Percentiles rank a stretch among this genome's conserved stretches.
Conservation (phyloP, 2,888 invertebrate species). For the Thalpophila matura region DNA sequence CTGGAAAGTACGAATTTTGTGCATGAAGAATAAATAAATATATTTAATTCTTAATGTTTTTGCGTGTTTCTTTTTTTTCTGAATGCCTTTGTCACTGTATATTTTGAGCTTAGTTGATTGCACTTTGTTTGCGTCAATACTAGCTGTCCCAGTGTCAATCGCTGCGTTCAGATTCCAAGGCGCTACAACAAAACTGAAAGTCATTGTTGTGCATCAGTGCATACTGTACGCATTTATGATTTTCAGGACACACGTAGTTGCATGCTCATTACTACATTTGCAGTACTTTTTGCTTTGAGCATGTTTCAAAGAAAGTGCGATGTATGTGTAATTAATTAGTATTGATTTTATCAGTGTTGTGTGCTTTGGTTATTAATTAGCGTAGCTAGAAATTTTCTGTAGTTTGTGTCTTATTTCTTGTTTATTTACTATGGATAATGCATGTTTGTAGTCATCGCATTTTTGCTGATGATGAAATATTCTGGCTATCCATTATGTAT, state of each 20-base stretch:
- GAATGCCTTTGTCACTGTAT: slow-evolving; percentile 46
- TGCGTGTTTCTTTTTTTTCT: slow-evolving; percentile 31
- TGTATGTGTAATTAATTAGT: slow-evolving; percentile 56
- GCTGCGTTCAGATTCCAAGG: slow-evolving; percentile 85
- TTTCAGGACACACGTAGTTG: slow-evolving; percentile 78
- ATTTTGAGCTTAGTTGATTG: slow-evolving; percentile 36
- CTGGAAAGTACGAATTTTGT: slow-evolving; percentile 12
- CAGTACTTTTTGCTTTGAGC: slow-evolving; percentile 33
- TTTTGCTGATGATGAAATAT: background rate
- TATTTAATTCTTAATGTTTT: too few relatives aligned
- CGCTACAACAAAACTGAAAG: slow-evolving; percentile 83
- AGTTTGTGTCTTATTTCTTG: background rate
- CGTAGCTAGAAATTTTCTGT: slow-evolving; percentile 13
- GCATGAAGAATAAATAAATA: too few relatives aligned
- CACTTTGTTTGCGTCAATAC: slow-evolving; percentile 78
- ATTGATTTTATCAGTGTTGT: slow-evolving; percentile 46
- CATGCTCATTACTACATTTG: slow-evolving; percentile 51
- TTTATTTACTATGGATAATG: background rate
- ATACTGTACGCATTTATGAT: slow-evolving; percentile 68
- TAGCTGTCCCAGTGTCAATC: slow-evolving; percentile 82
- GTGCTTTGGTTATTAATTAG: slow-evolving; percentile 14
- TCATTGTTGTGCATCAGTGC: slow-evolving; percentile 69
- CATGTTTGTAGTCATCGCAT: background rate
- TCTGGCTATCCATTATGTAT: background rate
- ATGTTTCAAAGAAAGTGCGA: slow-evolving; percentile 56